Evolutionary conservation across 2,797 vertebrate species (phyloP).

Genomic region (Leptatherina wallacei): DNA sequence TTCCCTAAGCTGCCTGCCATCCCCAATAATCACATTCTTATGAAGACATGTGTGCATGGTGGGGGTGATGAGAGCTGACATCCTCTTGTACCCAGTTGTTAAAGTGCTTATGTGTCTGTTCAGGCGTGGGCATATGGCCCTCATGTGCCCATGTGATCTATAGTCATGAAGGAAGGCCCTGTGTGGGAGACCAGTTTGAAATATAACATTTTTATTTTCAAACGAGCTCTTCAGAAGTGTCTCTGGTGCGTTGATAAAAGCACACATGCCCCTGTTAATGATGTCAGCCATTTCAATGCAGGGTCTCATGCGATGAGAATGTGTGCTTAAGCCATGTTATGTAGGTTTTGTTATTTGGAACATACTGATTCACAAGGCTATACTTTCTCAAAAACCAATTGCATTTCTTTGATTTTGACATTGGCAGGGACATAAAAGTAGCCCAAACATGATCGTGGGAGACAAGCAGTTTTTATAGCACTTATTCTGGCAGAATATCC

Average conservation of each 20-base stretch:
- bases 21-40: conserved; percentile 42
- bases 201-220: conserved; percentile 51
- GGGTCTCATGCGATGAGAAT: conserved; percentile 17
- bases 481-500: too few relatives aligned
- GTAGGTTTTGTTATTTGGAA: too few relatives aligned
- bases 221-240: conserved; percentile 38
- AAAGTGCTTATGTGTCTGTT: conserved; percentile 25
- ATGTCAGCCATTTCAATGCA: conserved; percentile 24
- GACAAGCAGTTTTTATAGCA: too few relatives aligned
- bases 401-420: too few relatives aligned
- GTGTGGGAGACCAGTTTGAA: conserved; percentile 31
- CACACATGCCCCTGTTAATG: conserved; percentile 23
- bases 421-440: too few relatives aligned
- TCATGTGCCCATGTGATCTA: conserved; percentile 20
- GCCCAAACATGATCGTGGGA: too few relatives aligned
- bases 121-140: background rate
- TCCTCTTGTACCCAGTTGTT: conserved; percentile 41
- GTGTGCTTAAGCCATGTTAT: conserved; percentile 6
- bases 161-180: conserved; percentile 22
- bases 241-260: conserved; percentile 26
- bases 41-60: conserved; percentile 33
- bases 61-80: conserved; percentile 42
- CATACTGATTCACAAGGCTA: too few relatives aligned
- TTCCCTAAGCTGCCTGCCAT: conserved; percentile 46
- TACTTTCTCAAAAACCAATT: too few relatives aligned